Base-by-base conservation (phyloP, 2,888 invertebrate genomes). In the Troides helena region DNA sequence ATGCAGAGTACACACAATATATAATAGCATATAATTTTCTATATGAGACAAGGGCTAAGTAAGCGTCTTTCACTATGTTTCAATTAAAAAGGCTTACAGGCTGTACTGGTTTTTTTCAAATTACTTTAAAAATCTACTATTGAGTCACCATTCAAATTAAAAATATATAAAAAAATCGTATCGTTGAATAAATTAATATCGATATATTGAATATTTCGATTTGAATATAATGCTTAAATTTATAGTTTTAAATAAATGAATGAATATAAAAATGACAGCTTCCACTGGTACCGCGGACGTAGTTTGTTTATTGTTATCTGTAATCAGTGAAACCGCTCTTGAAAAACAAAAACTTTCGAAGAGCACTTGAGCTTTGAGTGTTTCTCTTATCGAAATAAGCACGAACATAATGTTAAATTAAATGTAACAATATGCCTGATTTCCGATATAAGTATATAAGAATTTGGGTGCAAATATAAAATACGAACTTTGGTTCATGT, bases 281-380 rank as follows among this genome's bases (percentile, higher is more conserved):
- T 58, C n/a, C 10, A 6, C 23, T 2, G 25, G 23, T 25, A 58
- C 6, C 57, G 23, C 25, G 23, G 21, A 58, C 57, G 50, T 18
- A 62, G 58, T 63, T 66, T 66, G 39, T 70, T 63, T 66, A 67
- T 67, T 70, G 70, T 62, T 70, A 67, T 63, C 68, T 64, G 21
- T 53, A 60, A 39, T 62, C 67, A 65, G 50, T 58, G 17, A 64
- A 65, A 57, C 60, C 67, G 65, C 65, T 67, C 67, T 65, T 18
- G 61, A 65, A 67, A 64, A 57, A 43, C 50, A 62, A 60, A 57
- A 67, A 60, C 53, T 53, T 62, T 61, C 67, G 56, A 50, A 67
- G 61, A 64, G 59, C 70, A 67, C 70, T 71, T 62, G 67, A 71
- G 65, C 56, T 67, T 67, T 62, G 64, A 71, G 70, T 71, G 70